These are phyloP conservation scores for Sinocyclocheilus grahami DNA, from an alignment of 2,113 vertebrate species.

Conservation along the genomic window DNA sequence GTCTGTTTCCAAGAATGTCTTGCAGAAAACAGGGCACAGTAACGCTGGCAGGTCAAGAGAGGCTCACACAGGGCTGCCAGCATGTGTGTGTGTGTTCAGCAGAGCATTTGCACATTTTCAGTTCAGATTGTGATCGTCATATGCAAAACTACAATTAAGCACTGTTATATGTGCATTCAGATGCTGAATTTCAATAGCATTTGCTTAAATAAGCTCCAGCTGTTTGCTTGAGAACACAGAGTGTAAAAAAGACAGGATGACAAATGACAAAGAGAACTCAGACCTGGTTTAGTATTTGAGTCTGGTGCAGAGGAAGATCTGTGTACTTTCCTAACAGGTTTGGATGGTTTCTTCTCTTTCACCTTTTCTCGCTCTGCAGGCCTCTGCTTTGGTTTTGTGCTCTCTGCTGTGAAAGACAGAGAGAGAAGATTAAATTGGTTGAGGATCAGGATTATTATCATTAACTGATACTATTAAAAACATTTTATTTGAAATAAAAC, in stretches of 20 bases:
- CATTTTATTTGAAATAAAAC: background rate
- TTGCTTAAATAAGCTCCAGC: background rate
- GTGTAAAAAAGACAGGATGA: background rate
- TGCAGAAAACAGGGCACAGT: background rate
- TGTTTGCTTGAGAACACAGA: background rate
- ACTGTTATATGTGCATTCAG: background rate
- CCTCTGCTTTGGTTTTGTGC: slow-evolving; percentile 69
- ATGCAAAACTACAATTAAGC: background rate
- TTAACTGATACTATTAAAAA: background rate
- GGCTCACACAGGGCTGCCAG: background rate
- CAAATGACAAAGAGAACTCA: slow-evolving; percentile 28
- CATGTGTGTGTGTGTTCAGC: background rate
- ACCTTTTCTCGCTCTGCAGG: slow-evolving; percentile 70
- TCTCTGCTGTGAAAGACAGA: slow-evolving; percentile 45
- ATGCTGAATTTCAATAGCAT: background rate
- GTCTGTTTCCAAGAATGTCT: background rate
- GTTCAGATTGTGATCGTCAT: background rate
- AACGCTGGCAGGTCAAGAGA: background rate
- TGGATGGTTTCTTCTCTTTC: slow-evolving; percentile 79
- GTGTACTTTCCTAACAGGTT: slow-evolving; percentile 87
- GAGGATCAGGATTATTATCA: background rate
- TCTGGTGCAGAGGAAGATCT: slow-evolving; percentile 75
- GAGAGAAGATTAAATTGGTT: background rate
- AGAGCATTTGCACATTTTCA: slow-evolving; percentile 8
- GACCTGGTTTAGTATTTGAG: slow-evolving; percentile 84